Evolutionary conservation across 1,140 invertebrate genomes (phyloP), one percentile per base, ranked within the genome.

Genomic region (Ips nitidus): DNA sequence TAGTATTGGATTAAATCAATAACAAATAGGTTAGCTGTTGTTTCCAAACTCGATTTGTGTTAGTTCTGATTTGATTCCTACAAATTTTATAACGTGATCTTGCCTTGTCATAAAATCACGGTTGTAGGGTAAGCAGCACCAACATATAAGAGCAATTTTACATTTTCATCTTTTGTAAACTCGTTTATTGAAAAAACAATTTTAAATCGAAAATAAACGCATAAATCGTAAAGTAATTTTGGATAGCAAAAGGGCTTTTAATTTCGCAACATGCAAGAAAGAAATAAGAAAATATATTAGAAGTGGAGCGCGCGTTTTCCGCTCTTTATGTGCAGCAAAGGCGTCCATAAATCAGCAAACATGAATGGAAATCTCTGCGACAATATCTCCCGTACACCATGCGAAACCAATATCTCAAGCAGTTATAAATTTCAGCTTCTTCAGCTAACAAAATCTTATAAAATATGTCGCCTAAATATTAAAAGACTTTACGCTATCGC

Each of bases 361-460:
- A 52, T 63, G 61, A 63, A 63, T 63, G 39, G 43, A 52, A 52
- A 63, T 52, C 50, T 45, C 36, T 7, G 47, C 47, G 61, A 63
- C 61, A 63, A 63, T 63, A 63, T 63, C 61, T 52, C 36, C 38
- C 36, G 50, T 52, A 63, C 41, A 63, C 59, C 59, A 43, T 22
- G 59, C 45, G 38, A 63, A 60, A 63, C 43, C 61, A 52, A 63
- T 63, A 63, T 63, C 45, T 39, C 47, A 50, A 52, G 50, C 42
- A 8, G 45, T 63, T 52, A 63, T 63, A 63, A 63, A 63, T 63
- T 63, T 63, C 47, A 39, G 38, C 47, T 63, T 63, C 3, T 63
- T 7, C 2, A 22, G 38, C 61, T 38, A 52, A 50, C 45, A 50
- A 52, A 22, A 36, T 38, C 41, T 60, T 38, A 36, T 45, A 43